A percentile compares a stretch with the other conserved stretches of the same genome.
These are phyloP conservation scores for Pseudochaenichthys georgianus DNA, from an alignment of 2,797 vertebrate species.

Conservation along the genomic window DNA sequence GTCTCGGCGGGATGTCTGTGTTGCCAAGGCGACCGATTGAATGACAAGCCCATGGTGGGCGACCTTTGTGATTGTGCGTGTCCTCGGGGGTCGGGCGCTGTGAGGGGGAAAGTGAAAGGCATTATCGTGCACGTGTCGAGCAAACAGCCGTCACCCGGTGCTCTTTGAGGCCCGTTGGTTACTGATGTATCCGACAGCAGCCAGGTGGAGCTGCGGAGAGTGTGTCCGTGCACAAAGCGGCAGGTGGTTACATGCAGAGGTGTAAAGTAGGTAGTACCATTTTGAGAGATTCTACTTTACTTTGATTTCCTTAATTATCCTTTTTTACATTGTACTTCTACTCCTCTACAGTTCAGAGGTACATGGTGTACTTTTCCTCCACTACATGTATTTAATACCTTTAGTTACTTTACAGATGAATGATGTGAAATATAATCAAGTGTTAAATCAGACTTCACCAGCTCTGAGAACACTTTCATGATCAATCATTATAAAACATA, in stretches of 20 bases:
- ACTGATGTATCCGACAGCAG: constrained; percentile 71
- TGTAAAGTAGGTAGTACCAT: too few species aligned
- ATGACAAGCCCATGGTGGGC: constrained; percentile 75
- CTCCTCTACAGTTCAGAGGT: too few species aligned
- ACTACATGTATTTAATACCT: too few species aligned
- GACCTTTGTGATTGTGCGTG: constrained; percentile 72
- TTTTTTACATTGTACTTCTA: too few species aligned
- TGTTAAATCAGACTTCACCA: too few species aligned
- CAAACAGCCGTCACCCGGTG: constrained; percentile 73
- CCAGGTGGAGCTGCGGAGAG: constrained; percentile 53
- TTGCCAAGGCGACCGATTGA: constrained; percentile 76
- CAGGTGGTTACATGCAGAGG: constrained; percentile 15
- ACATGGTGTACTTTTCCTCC: too few species aligned
- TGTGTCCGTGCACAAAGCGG: constrained; percentile 49
- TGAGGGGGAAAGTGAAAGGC: constrained; percentile 71
- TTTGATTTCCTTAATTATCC: too few species aligned
- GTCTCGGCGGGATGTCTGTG: constrained; percentile 42
- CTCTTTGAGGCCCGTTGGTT: constrained; percentile 66
- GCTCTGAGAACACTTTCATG: too few species aligned
- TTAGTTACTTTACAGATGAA: too few species aligned
- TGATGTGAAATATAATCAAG: too few species aligned
- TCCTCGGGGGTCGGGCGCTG: constrained; percentile 54
- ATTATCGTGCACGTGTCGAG: constrained; percentile 78
- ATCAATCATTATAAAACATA: too few species aligned
- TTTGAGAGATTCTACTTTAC: too few species aligned